A percentile compares a stretch with the other conserved stretches of the same genome.
Evolutionary conservation across 2,113 vertebrate genomes (phyloP).

Genomic region (Hemibagrus wyckioides): DNA sequence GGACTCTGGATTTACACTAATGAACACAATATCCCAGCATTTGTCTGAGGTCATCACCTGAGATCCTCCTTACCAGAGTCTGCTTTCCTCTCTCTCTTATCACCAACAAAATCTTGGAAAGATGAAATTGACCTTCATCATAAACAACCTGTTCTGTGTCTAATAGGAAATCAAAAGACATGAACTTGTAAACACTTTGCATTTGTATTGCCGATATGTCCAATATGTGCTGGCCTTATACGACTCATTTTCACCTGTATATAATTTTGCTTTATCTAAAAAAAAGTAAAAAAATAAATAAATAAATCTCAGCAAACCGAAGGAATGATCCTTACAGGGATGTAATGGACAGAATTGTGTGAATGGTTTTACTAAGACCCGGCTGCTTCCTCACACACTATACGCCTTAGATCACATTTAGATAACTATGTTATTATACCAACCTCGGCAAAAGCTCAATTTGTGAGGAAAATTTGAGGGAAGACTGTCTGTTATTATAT

Average conservation of each 20-base stretch:
- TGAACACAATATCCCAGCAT: slow-evolving; percentile 48
- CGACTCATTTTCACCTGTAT: slow-evolving; percentile 17
- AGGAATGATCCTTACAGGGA: slow-evolving; percentile 8
- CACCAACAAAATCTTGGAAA: slow-evolving; percentile 40
- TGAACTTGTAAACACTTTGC: slow-evolving; percentile 17
- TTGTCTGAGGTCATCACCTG: slow-evolving; percentile 38
- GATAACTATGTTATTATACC: slow-evolving; percentile 27
- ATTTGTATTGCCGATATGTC: background rate
- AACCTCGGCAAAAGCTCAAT: slow-evolving; percentile 9
- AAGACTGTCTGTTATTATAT: slow-evolving; percentile 30
- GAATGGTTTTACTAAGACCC: slow-evolving; percentile 23
- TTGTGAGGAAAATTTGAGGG: slow-evolving; percentile 27
- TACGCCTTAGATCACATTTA: background rate
- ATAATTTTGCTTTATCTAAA: slow-evolving; percentile 9
- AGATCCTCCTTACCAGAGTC: background rate
- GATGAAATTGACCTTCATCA: slow-evolving; percentile 44
- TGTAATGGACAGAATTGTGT: slow-evolving; percentile 20
- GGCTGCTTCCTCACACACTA: background rate
- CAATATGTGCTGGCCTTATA: background rate
- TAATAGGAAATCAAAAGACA: slow-evolving; percentile 21
- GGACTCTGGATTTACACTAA: slow-evolving; percentile 45
- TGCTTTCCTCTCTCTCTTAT: slow-evolving; percentile 12
- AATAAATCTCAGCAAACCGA: background rate
- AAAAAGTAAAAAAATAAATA: background rate
- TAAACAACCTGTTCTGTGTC: background rate